A percentile compares a stretch with the other conserved stretches of the same genome.
Evolutionary conservation across 1,140 invertebrate species (phyloP).

Genomic region (Olivierus martensii): DNA sequence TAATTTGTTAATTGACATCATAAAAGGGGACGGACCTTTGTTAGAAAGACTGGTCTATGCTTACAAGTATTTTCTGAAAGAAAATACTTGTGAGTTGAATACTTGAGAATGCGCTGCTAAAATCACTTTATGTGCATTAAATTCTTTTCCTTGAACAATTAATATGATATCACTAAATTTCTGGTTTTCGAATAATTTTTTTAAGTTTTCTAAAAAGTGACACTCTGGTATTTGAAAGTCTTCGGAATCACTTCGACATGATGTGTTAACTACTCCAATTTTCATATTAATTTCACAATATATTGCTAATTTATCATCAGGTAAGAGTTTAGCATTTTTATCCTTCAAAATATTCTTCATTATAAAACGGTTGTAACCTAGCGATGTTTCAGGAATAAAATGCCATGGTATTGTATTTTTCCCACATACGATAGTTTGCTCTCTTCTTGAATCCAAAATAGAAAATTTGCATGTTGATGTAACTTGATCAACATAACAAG

Average conservation of each 20-base stretch:
- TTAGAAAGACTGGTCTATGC: too few relatives aligned
- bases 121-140: constrained; percentile 23
- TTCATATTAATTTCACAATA: constrained; percentile 94
- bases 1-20: too few relatives aligned
- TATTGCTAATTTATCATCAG: constrained; percentile 97
- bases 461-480: constrained; percentile 97
- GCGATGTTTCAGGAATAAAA: constrained; percentile 90
- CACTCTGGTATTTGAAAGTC: constrained; percentile 97
- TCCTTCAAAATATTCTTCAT: constrained; percentile 93
- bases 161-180: constrained; percentile 93
- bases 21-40: too few relatives aligned
- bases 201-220: constrained; percentile 82
- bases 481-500: constrained; percentile 98
- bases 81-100: too few relatives aligned
- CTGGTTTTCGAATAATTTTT: constrained; percentile 84
- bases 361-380: constrained; percentile 98
- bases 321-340: constrained; percentile 91
- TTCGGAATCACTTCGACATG: constrained; percentile 82
- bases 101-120: constrained; percentile 77
- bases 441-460: not conserved
- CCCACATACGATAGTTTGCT: constrained; percentile 29
- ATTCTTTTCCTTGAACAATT: constrained; percentile 58
- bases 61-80: too few relatives aligned
- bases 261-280: constrained; percentile 93
- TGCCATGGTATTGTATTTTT: too few relatives aligned